Conservation (phyloP, 1,140 invertebrate genomes). For the Oppia nitens region DNA sequence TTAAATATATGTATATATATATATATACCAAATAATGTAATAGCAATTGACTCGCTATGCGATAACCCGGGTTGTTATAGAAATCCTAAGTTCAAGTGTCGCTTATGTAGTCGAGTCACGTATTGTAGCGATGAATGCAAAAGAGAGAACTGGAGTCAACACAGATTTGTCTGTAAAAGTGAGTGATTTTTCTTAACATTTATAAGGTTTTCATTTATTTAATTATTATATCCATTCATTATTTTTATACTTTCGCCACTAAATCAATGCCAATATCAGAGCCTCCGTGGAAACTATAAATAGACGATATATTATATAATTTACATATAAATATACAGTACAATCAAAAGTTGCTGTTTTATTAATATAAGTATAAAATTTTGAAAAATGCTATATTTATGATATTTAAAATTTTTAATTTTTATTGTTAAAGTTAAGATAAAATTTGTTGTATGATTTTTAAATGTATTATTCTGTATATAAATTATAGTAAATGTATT, state of each 20-base stretch:
- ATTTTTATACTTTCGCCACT: neutral
- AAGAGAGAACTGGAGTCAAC: neutral
- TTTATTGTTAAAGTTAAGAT: too few relatives aligned
- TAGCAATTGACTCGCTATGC: neutral
- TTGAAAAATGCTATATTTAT: too few relatives aligned
- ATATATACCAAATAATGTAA: neutral
- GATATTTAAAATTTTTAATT: too few relatives aligned
- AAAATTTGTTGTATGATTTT: too few relatives aligned
- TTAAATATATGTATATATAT: neutral
- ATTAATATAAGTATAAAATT: too few relatives aligned
- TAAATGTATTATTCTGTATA: too few relatives aligned
- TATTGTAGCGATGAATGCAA: conserved; percentile 13
- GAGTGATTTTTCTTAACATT: neutral
- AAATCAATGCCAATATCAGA: neutral
- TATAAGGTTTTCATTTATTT: neutral
- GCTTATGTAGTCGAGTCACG: neutral
- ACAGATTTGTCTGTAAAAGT: conserved; percentile 2
- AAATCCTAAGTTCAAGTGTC: neutral
- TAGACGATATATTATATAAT: too few relatives aligned
- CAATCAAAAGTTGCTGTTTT: too few relatives aligned
- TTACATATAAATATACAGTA: too few relatives aligned
- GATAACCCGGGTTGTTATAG: neutral
- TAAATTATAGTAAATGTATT: too few relatives aligned
- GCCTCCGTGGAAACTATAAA: neutral
- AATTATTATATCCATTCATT: neutral